Conservation (phyloP, 2,113 vertebrate genomes). For the Scophthalmus maximus region DNA sequence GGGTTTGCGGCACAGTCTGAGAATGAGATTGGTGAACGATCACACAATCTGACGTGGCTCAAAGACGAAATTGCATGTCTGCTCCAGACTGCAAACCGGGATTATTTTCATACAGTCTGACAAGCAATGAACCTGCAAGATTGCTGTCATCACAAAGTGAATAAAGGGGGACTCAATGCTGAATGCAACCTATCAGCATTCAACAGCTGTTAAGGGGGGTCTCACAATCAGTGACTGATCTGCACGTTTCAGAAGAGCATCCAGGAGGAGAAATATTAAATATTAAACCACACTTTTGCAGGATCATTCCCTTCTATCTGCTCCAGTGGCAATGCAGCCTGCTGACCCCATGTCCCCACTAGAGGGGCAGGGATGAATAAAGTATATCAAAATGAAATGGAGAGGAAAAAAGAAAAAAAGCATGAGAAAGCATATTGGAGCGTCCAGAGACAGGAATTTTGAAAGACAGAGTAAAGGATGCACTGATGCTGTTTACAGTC, state of each 20-base stretch:
- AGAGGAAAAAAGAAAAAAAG: not conserved
- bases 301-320: constrained; percentile 5
- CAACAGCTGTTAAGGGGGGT: not conserved
- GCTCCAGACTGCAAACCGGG: not conserved
- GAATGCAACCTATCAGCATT: not conserved
- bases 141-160: not conserved
- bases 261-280: not conserved
- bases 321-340: not conserved
- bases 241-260: not conserved
- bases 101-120: not conserved
- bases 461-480: constrained; percentile 22
- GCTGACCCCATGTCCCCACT: not conserved
- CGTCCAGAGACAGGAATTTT: constrained; percentile 14
- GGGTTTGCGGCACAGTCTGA: too few species aligned
- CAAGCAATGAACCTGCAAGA: not conserved
- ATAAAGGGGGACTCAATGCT: not conserved
- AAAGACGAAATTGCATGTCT: not conserved
- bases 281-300: not conserved
- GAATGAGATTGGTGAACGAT: not conserved
- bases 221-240: not conserved
- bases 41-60: not conserved
- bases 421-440: not conserved
- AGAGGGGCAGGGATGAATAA: constrained; percentile 16
- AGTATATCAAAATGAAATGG: not conserved
- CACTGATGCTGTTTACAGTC: constrained; percentile 25